These are phyloP conservation scores for Colletes gigas DNA, from an alignment of 1,140 invertebrate species.

Conservation along the genomic window DNA sequence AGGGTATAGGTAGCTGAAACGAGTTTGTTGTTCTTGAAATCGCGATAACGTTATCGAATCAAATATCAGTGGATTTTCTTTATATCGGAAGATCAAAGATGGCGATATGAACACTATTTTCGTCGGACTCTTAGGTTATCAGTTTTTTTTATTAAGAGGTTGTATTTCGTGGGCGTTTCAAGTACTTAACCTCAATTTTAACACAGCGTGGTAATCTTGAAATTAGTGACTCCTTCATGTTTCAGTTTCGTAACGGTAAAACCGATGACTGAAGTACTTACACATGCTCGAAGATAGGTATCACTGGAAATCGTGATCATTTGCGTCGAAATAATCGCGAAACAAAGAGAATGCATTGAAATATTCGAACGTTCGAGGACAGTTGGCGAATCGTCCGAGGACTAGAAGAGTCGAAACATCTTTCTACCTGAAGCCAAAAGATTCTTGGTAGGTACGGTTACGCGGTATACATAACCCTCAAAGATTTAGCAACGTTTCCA, in stretches of 20 bases:
- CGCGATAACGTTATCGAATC: background rate
- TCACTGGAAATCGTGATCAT: background rate
- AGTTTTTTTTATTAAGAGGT: background rate
- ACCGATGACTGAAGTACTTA: background rate
- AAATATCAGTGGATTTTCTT: background rate
- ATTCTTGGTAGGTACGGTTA: background rate
- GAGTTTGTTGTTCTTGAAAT: conserved; percentile 23
- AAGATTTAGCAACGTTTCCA: conserved; percentile 17
- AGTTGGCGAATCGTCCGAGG: background rate
- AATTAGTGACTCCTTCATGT: background rate
- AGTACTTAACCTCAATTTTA: background rate
- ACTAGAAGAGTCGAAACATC: background rate
- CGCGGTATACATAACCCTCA: background rate
- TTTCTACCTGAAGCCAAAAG: conserved; percentile 18
- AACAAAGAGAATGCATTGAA: background rate
- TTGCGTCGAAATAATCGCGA: background rate
- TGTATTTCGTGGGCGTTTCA: background rate
- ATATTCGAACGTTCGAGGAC: background rate
- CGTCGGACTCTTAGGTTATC: background rate
- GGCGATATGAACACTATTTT: background rate
- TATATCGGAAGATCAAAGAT: background rate
- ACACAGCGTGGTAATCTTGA: background rate
- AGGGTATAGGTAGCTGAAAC: conserved; percentile 14
- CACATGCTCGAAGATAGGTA: background rate
- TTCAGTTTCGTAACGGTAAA: conserved; percentile 1